Evolutionary conservation across 2,888 invertebrate species (phyloP).

Genomic region (Pheosia tremula): DNA sequence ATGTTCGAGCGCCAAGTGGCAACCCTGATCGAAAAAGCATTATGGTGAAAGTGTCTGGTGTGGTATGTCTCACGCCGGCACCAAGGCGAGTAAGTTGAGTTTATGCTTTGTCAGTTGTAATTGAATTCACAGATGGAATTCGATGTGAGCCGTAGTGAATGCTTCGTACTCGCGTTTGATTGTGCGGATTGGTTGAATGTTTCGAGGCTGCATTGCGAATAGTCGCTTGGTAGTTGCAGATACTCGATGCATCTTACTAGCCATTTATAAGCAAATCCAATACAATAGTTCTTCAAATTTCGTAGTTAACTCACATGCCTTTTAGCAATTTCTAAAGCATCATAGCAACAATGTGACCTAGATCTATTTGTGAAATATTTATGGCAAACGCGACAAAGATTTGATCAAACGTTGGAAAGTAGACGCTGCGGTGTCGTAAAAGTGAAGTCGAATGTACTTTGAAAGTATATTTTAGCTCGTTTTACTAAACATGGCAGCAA

Average conservation of each 20-base stretch:
- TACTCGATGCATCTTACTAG: too few relatives aligned
- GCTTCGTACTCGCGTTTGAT: constrained; percentile 9
- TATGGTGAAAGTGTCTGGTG: constrained; percentile 66
- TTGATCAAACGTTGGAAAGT: constrained; percentile 4
- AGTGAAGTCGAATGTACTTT: background rate
- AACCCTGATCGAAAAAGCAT: constrained; percentile 11
- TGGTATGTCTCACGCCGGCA: constrained; percentile 54
- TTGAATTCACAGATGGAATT: constrained; percentile 55
- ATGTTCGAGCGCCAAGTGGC: background rate
- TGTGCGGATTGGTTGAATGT: background rate
- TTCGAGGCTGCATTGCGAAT: background rate
- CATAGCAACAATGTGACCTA: background rate
- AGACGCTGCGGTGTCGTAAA: constrained; percentile 1
- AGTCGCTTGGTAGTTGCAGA: too few relatives aligned
- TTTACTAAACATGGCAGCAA: background rate
- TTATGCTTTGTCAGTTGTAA: constrained; percentile 61
- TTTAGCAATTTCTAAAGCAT: background rate
- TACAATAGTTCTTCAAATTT: too few relatives aligned
- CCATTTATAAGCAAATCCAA: too few relatives aligned
- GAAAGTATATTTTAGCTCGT: constrained; percentile 1
- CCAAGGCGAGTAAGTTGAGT: constrained; percentile 55
- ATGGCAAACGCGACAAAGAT: background rate
- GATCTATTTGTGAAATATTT: background rate
- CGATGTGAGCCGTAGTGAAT: constrained; percentile 33
- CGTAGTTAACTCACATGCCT: background rate